Conservation (phyloP, 1,140 invertebrate genomes). For the Zaprionus ghesquierei region DNA sequence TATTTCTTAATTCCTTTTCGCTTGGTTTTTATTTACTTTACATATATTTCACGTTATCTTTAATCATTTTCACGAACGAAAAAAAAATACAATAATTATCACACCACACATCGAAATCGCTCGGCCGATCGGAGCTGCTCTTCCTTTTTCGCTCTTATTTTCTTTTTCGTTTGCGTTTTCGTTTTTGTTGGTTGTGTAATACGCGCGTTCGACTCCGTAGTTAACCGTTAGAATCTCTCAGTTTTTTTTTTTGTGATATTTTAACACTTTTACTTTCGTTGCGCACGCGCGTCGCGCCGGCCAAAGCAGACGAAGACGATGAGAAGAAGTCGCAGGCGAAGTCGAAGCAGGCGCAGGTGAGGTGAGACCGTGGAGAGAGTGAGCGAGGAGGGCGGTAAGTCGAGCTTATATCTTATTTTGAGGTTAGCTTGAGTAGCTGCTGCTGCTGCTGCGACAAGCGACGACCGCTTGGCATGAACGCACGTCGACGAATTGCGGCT, state of each 20-base stretch:
- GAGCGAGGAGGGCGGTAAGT: neutral
- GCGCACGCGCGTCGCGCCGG: constrained; percentile 29
- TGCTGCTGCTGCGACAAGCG: constrained; percentile 49
- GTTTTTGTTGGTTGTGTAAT: constrained; percentile 37
- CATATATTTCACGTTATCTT: constrained; percentile 5
- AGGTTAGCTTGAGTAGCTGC: constrained; percentile 7
- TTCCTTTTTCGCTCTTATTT: neutral
- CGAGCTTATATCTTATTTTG: neutral
- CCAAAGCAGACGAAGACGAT: neutral
- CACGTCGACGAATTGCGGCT: constrained; percentile 81
- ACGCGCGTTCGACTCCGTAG: constrained; percentile 11
- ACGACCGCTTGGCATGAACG: constrained; percentile 78
- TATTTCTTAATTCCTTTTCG: neutral
- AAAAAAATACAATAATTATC: constrained; percentile 31
- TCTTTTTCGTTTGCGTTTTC: neutral
- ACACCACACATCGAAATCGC: constrained; percentile 14
- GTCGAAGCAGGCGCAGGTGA: neutral
- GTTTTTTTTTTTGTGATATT: constrained; percentile 25
- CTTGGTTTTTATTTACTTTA: neutral
- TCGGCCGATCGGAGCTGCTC: constrained; percentile 9
- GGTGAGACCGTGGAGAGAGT: neutral
- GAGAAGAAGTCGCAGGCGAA: neutral
- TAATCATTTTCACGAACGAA: constrained; percentile 59
- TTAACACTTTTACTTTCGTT: constrained; percentile 59
- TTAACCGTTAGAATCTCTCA: constrained; percentile 49